These are phyloP conservation scores for Cristatella mucedo DNA, from an alignment of 2,888 invertebrate genomes.

Conservation along the genomic window DNA sequence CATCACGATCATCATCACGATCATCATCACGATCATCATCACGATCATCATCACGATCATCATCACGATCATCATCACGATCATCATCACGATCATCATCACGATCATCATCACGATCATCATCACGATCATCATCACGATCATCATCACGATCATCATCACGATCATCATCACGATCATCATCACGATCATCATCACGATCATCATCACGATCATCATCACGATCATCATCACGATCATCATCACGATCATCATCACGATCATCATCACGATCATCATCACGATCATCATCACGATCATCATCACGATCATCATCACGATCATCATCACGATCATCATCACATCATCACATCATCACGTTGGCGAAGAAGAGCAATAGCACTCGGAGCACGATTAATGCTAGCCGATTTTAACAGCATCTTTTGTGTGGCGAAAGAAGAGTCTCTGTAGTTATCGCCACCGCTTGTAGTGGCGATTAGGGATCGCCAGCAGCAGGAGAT, in stretches of 20 bases:
- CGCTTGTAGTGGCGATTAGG: too few species aligned
- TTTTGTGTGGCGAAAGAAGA: too few species aligned
- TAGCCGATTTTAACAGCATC: too few species aligned
- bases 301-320: background rate
- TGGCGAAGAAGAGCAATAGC: too few species aligned
- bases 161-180: background rate
- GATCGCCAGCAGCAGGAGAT: too few species aligned
- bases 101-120: background rate
- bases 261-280: background rate
- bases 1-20: background rate
- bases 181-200: background rate
- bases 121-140: background rate
- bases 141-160: background rate
- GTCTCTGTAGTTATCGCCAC: too few species aligned
- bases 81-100: slow-evolving; percentile 5
- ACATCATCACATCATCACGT: background rate
- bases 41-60: slow-evolving; percentile 4
- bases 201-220: background rate
- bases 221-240: background rate
- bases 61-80: slow-evolving; percentile 4
- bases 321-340: too few species aligned
- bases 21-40: background rate
- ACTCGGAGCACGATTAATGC: too few species aligned
- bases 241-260: background rate
- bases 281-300: background rate